Evolutionary conservation across 2,797 vertebrate genomes (phyloP), one percentile per base, ranked within the genome.

Genomic region (Propithecus perrieri): DNA sequence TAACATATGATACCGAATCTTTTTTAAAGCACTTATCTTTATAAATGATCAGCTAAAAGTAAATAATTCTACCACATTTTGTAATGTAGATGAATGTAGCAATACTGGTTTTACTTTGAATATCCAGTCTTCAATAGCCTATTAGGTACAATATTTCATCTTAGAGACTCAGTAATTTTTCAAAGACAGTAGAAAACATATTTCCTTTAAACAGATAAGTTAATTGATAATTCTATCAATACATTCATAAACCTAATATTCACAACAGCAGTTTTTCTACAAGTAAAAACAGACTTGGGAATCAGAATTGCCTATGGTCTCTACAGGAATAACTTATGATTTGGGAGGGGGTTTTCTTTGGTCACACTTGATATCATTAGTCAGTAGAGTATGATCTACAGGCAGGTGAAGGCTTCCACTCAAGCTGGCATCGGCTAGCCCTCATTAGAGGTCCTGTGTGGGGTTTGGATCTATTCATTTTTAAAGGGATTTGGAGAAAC

Each of bases 161-260:
- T 96, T 55, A 75, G 38, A 61, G 18, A 85, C 28, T 72, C 30
- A 22, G 35, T 43, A 63, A 65, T 84, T 91, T 94, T 94, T 88
- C 43, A 95, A 65, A 72, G 63, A n/a, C 11, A 1, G 8, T 55
- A 96, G 41, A 53, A 94, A 93, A 84, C 28, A 55, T 2, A 69
- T 76, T 92, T 95, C 81, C 57, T 97, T 85, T 85, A 79, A 89
- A 71, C 20, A 76, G 57, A 74, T 94, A 65, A 81, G n/a, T n/a
- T n/a, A n/a, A n/a, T n/a, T n/a, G 33, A 85, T 67, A 88, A 71
- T 30, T 89, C 75, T 74, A n/a, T 65, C 33, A 59, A 18, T n/a
- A 53, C 7, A 88, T 79, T 84, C 55, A 86, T 74, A 94, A 96
- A 85, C 95, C 35, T 85, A 76, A 78, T 69, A 74, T 61, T 92